Percentiles rank a stretch among this genome's conserved stretches.
Evolutionary conservation across 2,888 invertebrate species (phyloP).

Genomic region (Drosophila rellima): DNA sequence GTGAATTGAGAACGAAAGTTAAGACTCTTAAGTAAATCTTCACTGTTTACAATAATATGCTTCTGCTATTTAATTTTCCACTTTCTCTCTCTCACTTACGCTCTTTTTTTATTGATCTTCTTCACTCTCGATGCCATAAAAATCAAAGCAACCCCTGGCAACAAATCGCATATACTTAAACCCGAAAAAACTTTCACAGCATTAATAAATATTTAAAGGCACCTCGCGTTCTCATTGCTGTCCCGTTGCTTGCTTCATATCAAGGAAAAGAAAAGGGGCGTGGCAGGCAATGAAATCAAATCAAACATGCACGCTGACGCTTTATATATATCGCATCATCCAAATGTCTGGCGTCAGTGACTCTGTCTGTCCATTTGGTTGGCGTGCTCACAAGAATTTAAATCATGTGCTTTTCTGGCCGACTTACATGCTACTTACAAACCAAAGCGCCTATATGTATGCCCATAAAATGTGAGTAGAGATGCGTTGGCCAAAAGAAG

Average conservation of each 20-base stretch:
- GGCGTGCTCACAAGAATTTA: slow-evolving; percentile 81
- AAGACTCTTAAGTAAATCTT: slow-evolving; percentile 21
- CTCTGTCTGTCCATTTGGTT: slow-evolving; percentile 52
- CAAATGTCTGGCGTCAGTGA: slow-evolving; percentile 23
- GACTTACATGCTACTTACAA: slow-evolving; percentile 80
- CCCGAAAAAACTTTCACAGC: slow-evolving; percentile 60
- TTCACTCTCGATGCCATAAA: slow-evolving; percentile 53
- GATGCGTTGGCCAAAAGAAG: slow-evolving; percentile 27
- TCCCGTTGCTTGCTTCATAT: slow-evolving; percentile 14
- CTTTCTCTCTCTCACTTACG: background rate
- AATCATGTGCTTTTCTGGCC: slow-evolving; percentile 64
- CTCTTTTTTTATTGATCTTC: slow-evolving; percentile 39
- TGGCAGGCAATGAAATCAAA: slow-evolving; percentile 77
- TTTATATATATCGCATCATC: slow-evolving; percentile 52
- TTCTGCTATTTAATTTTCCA: slow-evolving; percentile 7
- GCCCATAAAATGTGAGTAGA: slow-evolving; percentile 67
- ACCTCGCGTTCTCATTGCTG: slow-evolving; percentile 71
- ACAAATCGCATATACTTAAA: slow-evolving; percentile 63
- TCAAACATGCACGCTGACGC: slow-evolving; percentile 81
- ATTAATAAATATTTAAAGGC: slow-evolving; percentile 82
- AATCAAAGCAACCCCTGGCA: slow-evolving; percentile 62
- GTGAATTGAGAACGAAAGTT: background rate
- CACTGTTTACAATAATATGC: slow-evolving; percentile 34
- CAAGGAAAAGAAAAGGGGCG: slow-evolving; percentile 21
- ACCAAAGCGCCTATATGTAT: slow-evolving; percentile 77